phyloP scores from a whole-genome alignment of 1,140 invertebrate genomes.

The Lepidurus packardi region DNA sequence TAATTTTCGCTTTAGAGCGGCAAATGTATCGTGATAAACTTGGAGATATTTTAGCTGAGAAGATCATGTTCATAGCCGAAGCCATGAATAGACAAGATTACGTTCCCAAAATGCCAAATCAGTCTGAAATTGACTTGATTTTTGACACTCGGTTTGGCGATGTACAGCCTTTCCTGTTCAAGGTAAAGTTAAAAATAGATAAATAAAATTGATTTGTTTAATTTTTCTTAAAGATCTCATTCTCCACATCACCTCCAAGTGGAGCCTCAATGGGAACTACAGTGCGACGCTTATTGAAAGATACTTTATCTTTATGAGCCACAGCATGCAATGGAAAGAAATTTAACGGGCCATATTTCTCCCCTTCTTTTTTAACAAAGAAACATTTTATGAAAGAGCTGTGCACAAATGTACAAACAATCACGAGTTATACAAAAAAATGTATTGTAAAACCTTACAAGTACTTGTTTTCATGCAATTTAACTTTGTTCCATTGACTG shows the following conservation, averaged over 20 bases:
- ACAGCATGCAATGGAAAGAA: neutral
- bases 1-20: slow-evolving; percentile 55
- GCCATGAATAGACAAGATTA: slow-evolving; percentile 93
- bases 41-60: slow-evolving; percentile 84
- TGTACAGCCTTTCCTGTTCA: slow-evolving; percentile 93
- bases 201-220: neutral
- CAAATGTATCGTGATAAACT: slow-evolving; percentile 81
- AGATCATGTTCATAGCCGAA: slow-evolving; percentile 87
- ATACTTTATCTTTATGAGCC: slow-evolving; percentile 68
- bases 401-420: slow-evolving; percentile 23
- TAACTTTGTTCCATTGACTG: neutral
- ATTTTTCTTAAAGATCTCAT: slow-evolving; percentile 53
- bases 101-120: slow-evolving; percentile 88
- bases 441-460: slow-evolving; percentile 18
- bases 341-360: slow-evolving; percentile 14
- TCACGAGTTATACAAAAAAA: slow-evolving; percentile 20
- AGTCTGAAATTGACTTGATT: slow-evolving; percentile 83
- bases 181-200: slow-evolving; percentile 46
- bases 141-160: slow-evolving; percentile 89
- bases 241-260: slow-evolving; percentile 63
- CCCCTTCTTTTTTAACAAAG: slow-evolving; percentile 22
- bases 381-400: slow-evolving; percentile 16
- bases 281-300: slow-evolving; percentile 82
- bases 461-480: neutral
- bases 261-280: slow-evolving; percentile 69